Conservation (phyloP, 2,888 invertebrate species). For the Gymnosoma rotundatum region DNA sequence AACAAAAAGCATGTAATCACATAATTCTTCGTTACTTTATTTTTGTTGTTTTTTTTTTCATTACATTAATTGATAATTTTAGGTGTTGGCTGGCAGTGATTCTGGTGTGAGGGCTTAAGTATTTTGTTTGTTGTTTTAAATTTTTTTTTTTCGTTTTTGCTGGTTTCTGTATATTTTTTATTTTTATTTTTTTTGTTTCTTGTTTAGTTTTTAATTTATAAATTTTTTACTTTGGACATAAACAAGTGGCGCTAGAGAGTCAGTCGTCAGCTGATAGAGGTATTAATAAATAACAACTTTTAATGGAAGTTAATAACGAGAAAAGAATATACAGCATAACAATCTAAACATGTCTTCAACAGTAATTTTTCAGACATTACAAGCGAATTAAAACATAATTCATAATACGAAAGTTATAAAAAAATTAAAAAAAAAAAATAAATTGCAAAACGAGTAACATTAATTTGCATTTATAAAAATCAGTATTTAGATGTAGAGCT, state of each 20-base stretch:
- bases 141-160: background rate
- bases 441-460: no score
- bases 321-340: background rate
- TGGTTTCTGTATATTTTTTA: background rate
- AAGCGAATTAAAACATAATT: no score
- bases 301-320: slow-evolving; percentile 28
- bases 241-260: background rate
- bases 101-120: background rate
- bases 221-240: slow-evolving; percentile 35
- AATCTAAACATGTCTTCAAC: no score
- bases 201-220: slow-evolving; percentile 29
- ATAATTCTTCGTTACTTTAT: background rate
- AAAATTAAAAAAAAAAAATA: no score
- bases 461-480: no score
- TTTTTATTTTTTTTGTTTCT: background rate
- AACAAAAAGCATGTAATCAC: slow-evolving; percentile 3
- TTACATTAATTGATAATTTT: slow-evolving; percentile 43
- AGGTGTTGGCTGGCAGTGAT: background rate
- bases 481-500: no score
- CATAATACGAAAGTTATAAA: no score
- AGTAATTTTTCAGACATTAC: no score
- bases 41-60: slow-evolving; percentile 2
- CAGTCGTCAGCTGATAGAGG: background rate
- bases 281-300: slow-evolving; percentile 9
- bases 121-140: background rate